Evolutionary conservation across 2,888 invertebrate genomes (phyloP), one percentile per base, ranked within the genome.

Genomic region (Ophion ellenae): DNA sequence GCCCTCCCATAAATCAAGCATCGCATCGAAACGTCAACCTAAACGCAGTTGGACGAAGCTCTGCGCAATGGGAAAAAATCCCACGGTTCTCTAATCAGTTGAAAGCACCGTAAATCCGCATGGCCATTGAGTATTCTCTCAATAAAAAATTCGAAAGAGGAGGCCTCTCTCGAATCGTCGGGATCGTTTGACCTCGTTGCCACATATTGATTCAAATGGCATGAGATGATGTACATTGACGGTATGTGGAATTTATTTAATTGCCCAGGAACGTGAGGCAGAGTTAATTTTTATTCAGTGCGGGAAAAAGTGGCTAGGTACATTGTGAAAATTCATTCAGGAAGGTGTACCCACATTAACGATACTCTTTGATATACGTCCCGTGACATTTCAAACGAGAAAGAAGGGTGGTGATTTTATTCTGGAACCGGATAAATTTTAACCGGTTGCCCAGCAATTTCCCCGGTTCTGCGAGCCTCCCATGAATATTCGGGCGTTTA

Each of bases 401-500:
- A n/a, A 20, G 45, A 17, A 11, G 9, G 59, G 63, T 20, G 53
- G 14, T 32, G 32, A 14, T 36, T 59, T 59, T 69, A 36, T 79
- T 57, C n/a, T 14, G 32, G 32, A 57, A 45, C 45, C 32, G 67
- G 67, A 81, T 74, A 59, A 59, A 67, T 81, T 67, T 74, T 20
- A 67, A 74, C 79, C 74, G 61, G 59, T 66, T 47, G 47, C 36
- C 32, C 47, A 7, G n/a, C 71, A 24, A 40, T 77, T 57, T 28
- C 24, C 28, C 66, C 59, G 28, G 69, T 17, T 61, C 73, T 28
- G 63, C 10, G 17, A 53, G 70, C 53, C 73, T 85, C 81, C 69
- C 81, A 85, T 80, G 80, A 73, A 80, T 80, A 80, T 80, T 74
- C 78, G 32, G 61, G 63, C 36, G 32, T 1, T 61, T 77, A 77